These are phyloP conservation scores for Furcifer pardalis DNA, from an alignment of 2,797 vertebrate genomes.

Conservation along the genomic window DNA sequence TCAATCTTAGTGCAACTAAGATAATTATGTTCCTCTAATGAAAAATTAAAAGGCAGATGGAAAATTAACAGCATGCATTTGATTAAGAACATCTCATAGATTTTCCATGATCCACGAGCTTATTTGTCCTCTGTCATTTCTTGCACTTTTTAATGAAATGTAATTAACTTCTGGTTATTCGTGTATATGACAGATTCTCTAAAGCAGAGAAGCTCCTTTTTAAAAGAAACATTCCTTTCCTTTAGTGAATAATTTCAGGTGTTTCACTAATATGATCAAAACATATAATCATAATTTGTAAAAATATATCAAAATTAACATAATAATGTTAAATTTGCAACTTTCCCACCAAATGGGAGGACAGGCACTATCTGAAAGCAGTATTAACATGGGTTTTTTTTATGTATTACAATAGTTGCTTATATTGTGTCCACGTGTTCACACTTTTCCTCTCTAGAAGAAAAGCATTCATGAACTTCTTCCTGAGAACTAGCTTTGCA, in stretches of 20 bases:
- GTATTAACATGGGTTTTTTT: too few species aligned
- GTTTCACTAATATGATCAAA: background rate
- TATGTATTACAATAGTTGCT: too few species aligned
- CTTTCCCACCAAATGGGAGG: too few species aligned
- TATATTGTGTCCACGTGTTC: too few species aligned
- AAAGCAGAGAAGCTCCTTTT: conserved; percentile 21
- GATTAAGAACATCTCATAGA: conserved; percentile 36
- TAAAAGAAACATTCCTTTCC: conserved; percentile 8
- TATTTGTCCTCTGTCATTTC: conserved; percentile 42
- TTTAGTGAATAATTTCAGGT: background rate
- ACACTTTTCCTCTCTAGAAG: too few species aligned
- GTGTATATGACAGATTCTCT: conserved; percentile 16
- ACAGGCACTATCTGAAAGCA: too few species aligned
- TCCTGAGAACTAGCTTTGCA: too few species aligned
- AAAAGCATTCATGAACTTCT: too few species aligned
- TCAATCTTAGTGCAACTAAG: conserved; percentile 41
- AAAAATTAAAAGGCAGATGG: conserved; percentile 25
- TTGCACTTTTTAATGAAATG: conserved; percentile 33
- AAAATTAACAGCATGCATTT: conserved; percentile 54
- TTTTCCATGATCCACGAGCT: conserved; percentile 35
- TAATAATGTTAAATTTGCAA: too few species aligned
- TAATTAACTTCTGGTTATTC: conserved; percentile 35
- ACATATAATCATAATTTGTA: background rate
- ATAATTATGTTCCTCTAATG: conserved; percentile 49
- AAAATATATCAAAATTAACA: too few species aligned